Evolutionary conservation across 2,888 invertebrate genomes (phyloP), one percentile per base, ranked within the genome.

Genomic region (Lycia hirtaria): DNA sequence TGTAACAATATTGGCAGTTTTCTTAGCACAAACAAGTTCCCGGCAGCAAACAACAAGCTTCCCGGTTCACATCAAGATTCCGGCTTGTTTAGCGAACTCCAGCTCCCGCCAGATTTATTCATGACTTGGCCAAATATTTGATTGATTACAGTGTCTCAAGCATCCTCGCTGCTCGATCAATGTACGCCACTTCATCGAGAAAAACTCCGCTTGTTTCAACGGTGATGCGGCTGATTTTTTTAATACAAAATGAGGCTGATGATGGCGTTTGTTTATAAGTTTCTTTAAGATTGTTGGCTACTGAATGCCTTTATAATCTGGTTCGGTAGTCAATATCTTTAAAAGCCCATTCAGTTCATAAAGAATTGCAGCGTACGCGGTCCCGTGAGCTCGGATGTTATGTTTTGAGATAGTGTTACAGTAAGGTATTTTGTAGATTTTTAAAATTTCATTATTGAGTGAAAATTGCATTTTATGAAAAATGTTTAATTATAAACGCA

Each of bases 121-220:
- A 86, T 88, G 88, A 88, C 85, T 86, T 80, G 67, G 77, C 83
- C 82, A 80, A 83, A 88, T 88, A 88, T 88, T 89, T 91, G 90
- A 91, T 91, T 90, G 90, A 91, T 91, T 81, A 82, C 83, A 72
- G 68, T 76, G 83, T 87, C 88, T 82, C 58, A 78, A 83, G 82
- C 86, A 88, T 87, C 79, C 78, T 75, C 43, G 71, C 76, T 73
- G 71, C 67, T 76, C 83, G 82, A 87, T 88, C 85, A 88, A 88
- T 85, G 81, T 81, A 72, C 78, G 83, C 81, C 81, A 84, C 88
- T 88, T 88, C 85, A 88, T 88, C 85, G 85, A 74, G 79, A 79
- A 83, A 83, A 66, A 84, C 78, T 74, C 73, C 72, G 73, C 76
- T 85, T 88, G 87, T 88, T 87, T 83, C 79, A 86, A 83, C 74